These are phyloP conservation scores for Ormyrus thymus DNA, from an alignment of 2,888 invertebrate species.

Conservation along the genomic window DNA sequence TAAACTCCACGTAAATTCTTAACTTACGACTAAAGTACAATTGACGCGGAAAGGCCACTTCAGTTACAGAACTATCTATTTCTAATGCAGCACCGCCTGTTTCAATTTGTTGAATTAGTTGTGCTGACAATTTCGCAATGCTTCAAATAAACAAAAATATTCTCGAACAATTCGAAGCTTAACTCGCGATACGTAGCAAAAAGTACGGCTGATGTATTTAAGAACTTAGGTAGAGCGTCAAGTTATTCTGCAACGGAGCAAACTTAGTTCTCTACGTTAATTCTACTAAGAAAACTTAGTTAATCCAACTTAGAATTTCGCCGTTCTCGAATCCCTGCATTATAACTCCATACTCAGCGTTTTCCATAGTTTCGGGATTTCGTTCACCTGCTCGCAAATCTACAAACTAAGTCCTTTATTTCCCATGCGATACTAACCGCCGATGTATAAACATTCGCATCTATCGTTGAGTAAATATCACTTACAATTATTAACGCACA, in stretches of 20 bases:
- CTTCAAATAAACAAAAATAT: background rate
- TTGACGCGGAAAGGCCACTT: constrained; percentile 34
- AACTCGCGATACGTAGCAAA: constrained; percentile 5
- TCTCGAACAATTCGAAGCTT: constrained; percentile 20
- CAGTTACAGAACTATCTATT: constrained; percentile 16
- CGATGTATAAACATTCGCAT: too few relatives aligned
- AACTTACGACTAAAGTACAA: constrained; percentile 10
- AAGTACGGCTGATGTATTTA: constrained; percentile 36
- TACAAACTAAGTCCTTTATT: background rate
- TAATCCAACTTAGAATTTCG: constrained; percentile 49
- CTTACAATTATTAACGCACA: too few relatives aligned
- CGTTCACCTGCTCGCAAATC: background rate
- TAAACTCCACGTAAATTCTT: constrained; percentile 37
- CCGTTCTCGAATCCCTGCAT: constrained; percentile 13
- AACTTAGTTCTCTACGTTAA: constrained; percentile 43
- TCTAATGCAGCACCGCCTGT: constrained; percentile 33
- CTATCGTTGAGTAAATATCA: too few relatives aligned
- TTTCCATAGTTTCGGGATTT: background rate
- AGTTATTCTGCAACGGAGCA: constrained; percentile 40
- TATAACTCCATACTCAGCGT: constrained; percentile 23
- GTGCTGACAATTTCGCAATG: too few relatives aligned
- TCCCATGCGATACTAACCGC: background rate
- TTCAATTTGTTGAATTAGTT: too few relatives aligned
- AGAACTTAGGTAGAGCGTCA: constrained; percentile 27
- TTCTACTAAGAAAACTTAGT: constrained; percentile 48